Percentiles rank a stretch among this genome's conserved stretches.
These are phyloP conservation scores for Aotus griseimembra DNA, from an alignment of 2,797 vertebrate genomes.

Conservation along the genomic window DNA sequence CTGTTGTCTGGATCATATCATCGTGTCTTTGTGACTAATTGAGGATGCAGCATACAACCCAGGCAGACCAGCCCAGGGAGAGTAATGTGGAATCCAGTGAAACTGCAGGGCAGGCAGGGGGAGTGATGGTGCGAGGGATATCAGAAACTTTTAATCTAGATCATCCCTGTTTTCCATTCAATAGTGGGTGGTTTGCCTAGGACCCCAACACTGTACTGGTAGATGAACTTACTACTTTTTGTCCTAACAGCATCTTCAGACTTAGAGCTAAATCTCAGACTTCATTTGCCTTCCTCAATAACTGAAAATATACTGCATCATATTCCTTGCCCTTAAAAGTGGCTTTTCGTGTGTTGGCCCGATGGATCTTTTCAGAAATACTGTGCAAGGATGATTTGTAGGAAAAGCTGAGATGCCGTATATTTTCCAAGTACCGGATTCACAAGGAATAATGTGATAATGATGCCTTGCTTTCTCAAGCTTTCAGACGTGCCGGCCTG, in stretches of 20 bases:
- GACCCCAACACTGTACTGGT: background rate
- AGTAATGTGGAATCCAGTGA: background rate
- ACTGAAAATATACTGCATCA: background rate
- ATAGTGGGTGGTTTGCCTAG: background rate
- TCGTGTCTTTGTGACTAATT: background rate
- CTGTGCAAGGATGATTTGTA: background rate
- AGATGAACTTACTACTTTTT: background rate
- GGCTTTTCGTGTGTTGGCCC: background rate
- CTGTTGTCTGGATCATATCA: background rate
- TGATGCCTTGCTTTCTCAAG: background rate
- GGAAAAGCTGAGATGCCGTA: background rate
- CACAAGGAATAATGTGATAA: background rate
- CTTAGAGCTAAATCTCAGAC: background rate
- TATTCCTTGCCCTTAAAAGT: background rate
- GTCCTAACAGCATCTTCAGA: background rate
- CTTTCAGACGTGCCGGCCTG: background rate
- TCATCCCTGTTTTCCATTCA: background rate
- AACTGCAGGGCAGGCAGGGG: accelerated
- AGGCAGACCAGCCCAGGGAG: background rate
- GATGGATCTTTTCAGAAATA: slow-evolving; percentile 3
- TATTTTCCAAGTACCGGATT: background rate
- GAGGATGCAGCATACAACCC: accelerated
- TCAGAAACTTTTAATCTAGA: background rate
- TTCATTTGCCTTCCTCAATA: background rate
- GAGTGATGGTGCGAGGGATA: accelerated